These are phyloP conservation scores for Tribolium madens DNA, from an alignment of 1,140 invertebrate species.

Conservation along the genomic window DNA sequence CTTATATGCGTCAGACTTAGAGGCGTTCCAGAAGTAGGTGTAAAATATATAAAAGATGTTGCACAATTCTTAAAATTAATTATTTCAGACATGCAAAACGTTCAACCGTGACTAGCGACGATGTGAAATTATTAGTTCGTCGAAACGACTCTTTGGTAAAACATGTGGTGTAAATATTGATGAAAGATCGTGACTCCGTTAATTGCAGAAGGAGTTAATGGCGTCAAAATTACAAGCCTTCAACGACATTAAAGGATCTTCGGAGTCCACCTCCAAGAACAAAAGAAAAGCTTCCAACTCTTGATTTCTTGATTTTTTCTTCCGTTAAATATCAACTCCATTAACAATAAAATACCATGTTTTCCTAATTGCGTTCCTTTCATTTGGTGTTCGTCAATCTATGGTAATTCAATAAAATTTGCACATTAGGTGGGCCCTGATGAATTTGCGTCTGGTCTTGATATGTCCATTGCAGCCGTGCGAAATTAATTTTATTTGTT, in stretches of 20 bases:
- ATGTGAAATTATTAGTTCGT: constrained; percentile 69
- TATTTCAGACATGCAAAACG: constrained; percentile 70
- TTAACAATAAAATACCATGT: too few species aligned
- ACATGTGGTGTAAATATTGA: constrained; percentile 13
- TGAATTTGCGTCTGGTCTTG: background rate
- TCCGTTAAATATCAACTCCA: background rate
- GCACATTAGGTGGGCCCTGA: too few species aligned
- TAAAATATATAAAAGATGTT: constrained; percentile 1
- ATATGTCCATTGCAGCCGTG: background rate
- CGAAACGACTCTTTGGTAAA: constrained; percentile 69
- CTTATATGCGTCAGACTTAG: constrained; percentile 68
- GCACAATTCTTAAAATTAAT: too few species aligned
- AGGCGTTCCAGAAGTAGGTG: constrained; percentile 71
- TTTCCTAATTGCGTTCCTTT: background rate
- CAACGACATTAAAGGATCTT: constrained; percentile 40
- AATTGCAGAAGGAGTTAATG: constrained; percentile 55
- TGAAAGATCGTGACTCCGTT: constrained; percentile 18
- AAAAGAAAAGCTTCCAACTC: constrained; percentile 47
- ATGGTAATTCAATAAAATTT: background rate
- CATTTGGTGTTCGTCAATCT: too few species aligned
- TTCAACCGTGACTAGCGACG: constrained; percentile 67
- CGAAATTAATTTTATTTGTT: too few species aligned
- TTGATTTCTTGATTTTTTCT: background rate
- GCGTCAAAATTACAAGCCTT: constrained; percentile 50
- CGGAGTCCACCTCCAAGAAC: constrained; percentile 44